Evolutionary conservation across 2,888 invertebrate genomes (phyloP), one percentile per base, ranked within the genome.

Genomic region (Pyrrhia umbra): DNA sequence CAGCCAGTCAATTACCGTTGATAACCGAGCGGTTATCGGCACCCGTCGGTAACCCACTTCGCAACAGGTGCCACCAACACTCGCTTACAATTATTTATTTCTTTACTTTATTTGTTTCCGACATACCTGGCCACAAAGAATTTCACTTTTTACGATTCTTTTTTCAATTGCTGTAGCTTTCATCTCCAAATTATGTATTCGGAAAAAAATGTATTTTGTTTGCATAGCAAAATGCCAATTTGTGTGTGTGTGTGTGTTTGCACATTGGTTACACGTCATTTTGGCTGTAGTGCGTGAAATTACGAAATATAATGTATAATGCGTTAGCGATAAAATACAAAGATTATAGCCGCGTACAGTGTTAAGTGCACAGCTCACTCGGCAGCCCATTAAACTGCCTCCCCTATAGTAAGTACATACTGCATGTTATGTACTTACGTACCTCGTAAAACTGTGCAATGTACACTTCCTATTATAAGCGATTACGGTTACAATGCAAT

Each of bases 11-110:
- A 23, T 60, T 74, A 25, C 74, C 40, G 39, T 21, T 47, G 75
- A 74, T 68, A 69, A 74, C 60, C 40, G 37, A 18, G 34, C 37
- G 37, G 61, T 61, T 67, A 74, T 70, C 68, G 60, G 42, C 55
- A 51, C 47, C 51, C 16, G 45, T 13, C 27, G 18, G 43, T 50
- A 66, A 66, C 74, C 74, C 18, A 59, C 40, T 60, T 55, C 15
- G 37, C 37, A 51, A 67, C 60, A 74, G 68, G 69, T 69, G 63
- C 21, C 25, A 57, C 50, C 30, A 42, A 43, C 37, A 50, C 40
- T 37, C 10, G 47, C 8, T 30, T 18, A 6, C 6, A 54, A 6
- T 15, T 21, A 43, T 6, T 27, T 25, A n/a, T 57, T 10, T 55
- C 51, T 57, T 54, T 37, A 54, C 59, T 66, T 55, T 46, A 55